phyloP scores from a whole-genome alignment of 2,113 vertebrate species.

The Passer domesticus region DNA sequence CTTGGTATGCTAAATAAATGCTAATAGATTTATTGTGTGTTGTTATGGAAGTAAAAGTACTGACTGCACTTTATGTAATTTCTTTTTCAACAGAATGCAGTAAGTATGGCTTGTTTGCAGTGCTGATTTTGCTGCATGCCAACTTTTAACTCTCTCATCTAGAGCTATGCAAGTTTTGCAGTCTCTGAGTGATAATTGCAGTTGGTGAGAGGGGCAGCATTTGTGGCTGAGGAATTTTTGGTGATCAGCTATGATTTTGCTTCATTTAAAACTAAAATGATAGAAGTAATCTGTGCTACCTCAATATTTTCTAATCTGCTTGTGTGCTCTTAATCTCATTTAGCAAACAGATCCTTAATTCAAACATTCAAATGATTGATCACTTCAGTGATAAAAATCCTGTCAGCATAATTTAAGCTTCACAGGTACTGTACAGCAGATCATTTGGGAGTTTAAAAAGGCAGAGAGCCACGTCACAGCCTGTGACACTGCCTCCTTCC shows the following conservation, averaged over 20 bases:
- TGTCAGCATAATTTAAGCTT: not conserved
- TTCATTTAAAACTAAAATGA: conserved; percentile 14
- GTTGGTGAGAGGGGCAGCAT: conserved; percentile 23
- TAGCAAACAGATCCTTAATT: not conserved
- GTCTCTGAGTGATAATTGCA: conserved; percentile 32
- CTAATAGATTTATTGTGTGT: not conserved
- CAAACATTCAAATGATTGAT: not conserved
- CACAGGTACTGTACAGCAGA: not conserved
- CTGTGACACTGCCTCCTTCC: not conserved
- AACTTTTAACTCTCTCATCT: conserved; percentile 60
- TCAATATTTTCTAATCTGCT: conserved; percentile 59
- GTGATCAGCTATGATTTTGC: conserved; percentile 18
- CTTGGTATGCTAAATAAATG: not conserved
- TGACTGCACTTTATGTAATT: conserved; percentile 75
- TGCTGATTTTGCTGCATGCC: conserved; percentile 81
- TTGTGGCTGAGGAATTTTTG: conserved; percentile 8
- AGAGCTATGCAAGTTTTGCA: conserved; percentile 45
- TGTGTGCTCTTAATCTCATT: conserved; percentile 46
- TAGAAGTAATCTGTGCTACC: conserved; percentile 35
- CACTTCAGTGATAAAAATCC: not conserved
- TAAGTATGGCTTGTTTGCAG: conserved; percentile 88
- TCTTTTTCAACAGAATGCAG: conserved; percentile 87
- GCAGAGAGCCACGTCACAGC: not conserved
- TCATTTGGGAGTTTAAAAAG: not conserved
- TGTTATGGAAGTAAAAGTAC: conserved; percentile 20